Percentiles rank a stretch among this genome's conserved stretches.
These are phyloP conservation scores for Acestrorhynchus altus DNA, from an alignment of 2,797 vertebrate species.

Conservation along the genomic window DNA sequence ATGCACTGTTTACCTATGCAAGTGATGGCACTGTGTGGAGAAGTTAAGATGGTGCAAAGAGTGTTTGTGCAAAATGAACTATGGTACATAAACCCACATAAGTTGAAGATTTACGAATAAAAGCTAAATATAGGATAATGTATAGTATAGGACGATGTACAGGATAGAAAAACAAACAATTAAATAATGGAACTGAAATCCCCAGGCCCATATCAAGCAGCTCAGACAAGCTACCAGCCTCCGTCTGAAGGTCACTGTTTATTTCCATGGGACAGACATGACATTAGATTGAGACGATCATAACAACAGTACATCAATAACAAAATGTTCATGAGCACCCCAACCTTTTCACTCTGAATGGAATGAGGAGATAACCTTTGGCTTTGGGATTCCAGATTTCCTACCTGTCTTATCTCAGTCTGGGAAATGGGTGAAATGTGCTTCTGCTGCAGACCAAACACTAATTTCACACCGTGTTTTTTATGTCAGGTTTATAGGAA, in stretches of 20 bases:
- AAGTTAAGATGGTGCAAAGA: no score
- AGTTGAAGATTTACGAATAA: no score
- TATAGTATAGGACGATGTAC: no score
- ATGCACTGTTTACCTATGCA: no score
- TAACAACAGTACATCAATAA: slow-evolving; percentile 63
- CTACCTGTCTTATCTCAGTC: slow-evolving; percentile 42
- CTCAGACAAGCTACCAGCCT: not conserved
- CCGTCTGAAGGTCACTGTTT: slow-evolving; percentile 74
- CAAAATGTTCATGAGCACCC: slow-evolving; percentile 32
- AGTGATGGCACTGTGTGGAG: no score
- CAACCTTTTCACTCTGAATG: slow-evolving; percentile 52
- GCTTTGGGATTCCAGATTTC: slow-evolving; percentile 30
- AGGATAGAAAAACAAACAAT: no score
- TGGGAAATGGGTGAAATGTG: not conserved
- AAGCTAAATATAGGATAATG: no score
- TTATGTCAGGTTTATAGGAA: not conserved
- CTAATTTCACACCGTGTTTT: not conserved
- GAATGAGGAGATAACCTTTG: slow-evolving; percentile 53
- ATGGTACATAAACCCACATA: no score
- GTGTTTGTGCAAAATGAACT: no score
- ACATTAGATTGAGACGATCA: slow-evolving; percentile 26
- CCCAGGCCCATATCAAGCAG: slow-evolving; percentile 5
- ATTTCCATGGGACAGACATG: slow-evolving; percentile 61
- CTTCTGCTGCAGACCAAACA: not conserved
- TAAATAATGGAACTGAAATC: no score